Evolutionary conservation across 1,140 invertebrate species (phyloP).

Genomic region (Trichonephila clavipes): DNA sequence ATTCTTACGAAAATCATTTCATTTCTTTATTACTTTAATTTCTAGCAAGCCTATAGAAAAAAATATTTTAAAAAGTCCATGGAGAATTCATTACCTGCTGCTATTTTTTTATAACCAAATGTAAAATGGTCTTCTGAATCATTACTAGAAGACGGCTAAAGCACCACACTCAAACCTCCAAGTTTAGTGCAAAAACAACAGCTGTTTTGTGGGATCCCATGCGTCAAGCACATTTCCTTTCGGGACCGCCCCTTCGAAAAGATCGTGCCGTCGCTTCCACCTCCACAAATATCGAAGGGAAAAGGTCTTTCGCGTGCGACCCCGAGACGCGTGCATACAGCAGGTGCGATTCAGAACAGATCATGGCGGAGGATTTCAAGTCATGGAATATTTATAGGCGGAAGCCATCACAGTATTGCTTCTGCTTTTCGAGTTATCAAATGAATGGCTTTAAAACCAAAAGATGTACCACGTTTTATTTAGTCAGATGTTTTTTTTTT

Average conservation of each 20-base stretch:
- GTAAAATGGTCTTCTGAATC: too few relatives aligned
- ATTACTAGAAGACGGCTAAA: too few relatives aligned
- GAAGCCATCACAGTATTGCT: neutral
- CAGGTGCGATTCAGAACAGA: neutral
- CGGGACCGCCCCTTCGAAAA: neutral
- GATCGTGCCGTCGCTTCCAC: neutral
- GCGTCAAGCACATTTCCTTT: constrained; percentile 2
- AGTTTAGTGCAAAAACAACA: constrained; percentile 40
- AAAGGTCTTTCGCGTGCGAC: constrained; percentile 33
- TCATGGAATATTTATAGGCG: constrained; percentile 10
- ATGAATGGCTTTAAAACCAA: too few relatives aligned
- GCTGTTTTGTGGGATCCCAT: constrained; percentile 8
- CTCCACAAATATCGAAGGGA: neutral
- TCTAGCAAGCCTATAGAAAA: too few relatives aligned
- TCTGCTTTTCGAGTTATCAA: too few relatives aligned
- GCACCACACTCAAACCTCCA: neutral
- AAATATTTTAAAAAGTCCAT: too few relatives aligned
- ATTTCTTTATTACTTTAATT: too few relatives aligned
- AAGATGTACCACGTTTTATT: too few relatives aligned
- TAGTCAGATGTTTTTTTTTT: too few relatives aligned
- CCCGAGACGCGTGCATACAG: neutral
- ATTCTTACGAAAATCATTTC: too few relatives aligned
- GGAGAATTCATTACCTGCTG: too few relatives aligned
- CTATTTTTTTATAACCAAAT: too few relatives aligned
- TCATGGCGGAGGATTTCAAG: neutral